Conservation (phyloP, 2,888 invertebrate species). For the Lissonota sp. region DNA sequence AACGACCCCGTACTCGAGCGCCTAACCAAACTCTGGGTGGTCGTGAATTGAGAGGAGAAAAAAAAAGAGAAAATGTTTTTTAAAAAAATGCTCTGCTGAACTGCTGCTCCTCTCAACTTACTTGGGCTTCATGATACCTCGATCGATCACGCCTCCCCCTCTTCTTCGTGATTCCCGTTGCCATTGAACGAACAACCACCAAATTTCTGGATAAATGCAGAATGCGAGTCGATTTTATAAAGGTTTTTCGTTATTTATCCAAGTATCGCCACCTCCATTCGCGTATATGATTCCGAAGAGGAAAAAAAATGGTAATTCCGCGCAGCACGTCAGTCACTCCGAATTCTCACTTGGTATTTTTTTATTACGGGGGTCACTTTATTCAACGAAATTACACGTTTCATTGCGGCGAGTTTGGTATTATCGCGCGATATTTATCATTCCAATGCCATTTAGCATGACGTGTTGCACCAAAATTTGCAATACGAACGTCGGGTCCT, state of each 20-base stretch:
- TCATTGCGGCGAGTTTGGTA: conserved; percentile 18
- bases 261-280: no score
- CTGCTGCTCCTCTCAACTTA: conserved; percentile 33
- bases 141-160: conserved; percentile 17
- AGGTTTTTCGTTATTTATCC: no score
- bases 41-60: not conserved
- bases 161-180: conserved; percentile 24
- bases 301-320: conserved; percentile 7
- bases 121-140: conserved; percentile 35
- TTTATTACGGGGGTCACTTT: conserved; percentile 12
- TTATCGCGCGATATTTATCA: not conserved
- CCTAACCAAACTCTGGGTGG: conserved; percentile 43
- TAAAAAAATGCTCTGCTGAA: conserved; percentile 39
- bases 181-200: conserved; percentile 21
- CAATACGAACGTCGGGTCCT: conserved; percentile 14
- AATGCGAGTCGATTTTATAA: not conserved
- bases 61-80: not conserved
- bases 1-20: conserved; percentile 13
- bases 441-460: no score
- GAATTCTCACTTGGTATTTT: not conserved
- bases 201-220: not conserved
- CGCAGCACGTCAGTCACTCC: conserved; percentile 38
- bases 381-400: conserved; percentile 33
- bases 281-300: not conserved
- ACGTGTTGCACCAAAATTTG: no score